A percentile compares a stretch with the other conserved stretches of the same genome.
These are phyloP conservation scores for Rhynchonycteris naso DNA, from an alignment of 2,797 vertebrate species.

Conservation along the genomic window DNA sequence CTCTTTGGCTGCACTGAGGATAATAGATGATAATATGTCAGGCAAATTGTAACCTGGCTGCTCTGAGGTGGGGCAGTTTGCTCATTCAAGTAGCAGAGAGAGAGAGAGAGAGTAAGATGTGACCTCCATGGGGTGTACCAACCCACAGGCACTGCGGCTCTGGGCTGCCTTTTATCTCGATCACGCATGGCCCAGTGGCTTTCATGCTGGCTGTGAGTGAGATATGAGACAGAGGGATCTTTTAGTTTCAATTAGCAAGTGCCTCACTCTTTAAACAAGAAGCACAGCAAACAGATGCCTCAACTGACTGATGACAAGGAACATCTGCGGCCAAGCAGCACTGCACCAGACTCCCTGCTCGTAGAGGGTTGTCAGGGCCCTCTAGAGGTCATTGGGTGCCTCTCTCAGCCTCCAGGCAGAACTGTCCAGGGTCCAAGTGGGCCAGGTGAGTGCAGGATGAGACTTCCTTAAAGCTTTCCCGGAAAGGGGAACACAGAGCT, in stretches of 20 bases:
- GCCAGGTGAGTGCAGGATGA: background rate
- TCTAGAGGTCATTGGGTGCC: constrained; percentile 50
- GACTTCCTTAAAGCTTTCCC: background rate
- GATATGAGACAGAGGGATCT: constrained; percentile 66
- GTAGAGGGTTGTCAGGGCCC: background rate
- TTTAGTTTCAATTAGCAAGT: constrained; percentile 78
- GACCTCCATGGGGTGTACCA: background rate
- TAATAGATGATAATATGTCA: background rate
- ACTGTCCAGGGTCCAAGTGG: background rate
- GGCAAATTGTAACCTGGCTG: background rate
- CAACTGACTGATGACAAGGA: constrained; percentile 47
- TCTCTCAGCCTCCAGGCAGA: background rate
- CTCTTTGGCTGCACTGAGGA: background rate
- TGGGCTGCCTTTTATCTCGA: background rate
- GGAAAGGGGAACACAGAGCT: background rate
- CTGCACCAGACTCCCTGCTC: background rate
- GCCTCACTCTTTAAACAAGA: constrained; percentile 72
- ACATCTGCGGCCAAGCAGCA: constrained; percentile 25
- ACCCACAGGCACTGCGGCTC: background rate
- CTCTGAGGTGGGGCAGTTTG: background rate
- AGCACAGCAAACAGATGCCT: constrained; percentile 58
- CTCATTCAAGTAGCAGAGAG: background rate
- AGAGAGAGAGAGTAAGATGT: background rate
- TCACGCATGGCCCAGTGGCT: constrained; percentile 56
- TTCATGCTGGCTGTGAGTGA: constrained; percentile 68